Percentiles rank a stretch among this genome's conserved stretches.
These are phyloP conservation scores for Drosophila sordidapex DNA, from an alignment of 2,888 invertebrate genomes.

Conservation along the genomic window DNA sequence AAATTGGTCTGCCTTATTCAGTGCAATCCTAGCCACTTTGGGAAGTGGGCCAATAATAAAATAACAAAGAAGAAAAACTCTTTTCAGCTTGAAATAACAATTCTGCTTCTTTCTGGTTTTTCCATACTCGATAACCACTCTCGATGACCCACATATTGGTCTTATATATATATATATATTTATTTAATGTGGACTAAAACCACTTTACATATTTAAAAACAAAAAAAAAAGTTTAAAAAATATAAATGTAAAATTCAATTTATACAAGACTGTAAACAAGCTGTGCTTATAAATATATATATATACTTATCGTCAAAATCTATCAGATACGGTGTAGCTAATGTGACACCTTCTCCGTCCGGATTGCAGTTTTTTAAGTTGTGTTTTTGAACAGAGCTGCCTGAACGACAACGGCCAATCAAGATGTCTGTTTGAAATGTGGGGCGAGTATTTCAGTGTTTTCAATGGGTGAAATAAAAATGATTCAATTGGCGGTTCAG, in stretches of 20 bases:
- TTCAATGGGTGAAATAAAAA: constrained; percentile 75
- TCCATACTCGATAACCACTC: background rate
- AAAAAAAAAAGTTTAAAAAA: background rate
- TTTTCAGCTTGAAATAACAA: background rate
- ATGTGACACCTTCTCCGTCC: background rate
- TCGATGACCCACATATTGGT: background rate
- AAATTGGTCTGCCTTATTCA: background rate
- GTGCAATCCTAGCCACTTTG: background rate
- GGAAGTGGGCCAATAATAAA: background rate
- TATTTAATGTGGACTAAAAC: background rate
- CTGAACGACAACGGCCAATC: constrained; percentile 61
- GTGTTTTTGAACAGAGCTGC: constrained; percentile 19
- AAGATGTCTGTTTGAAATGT: constrained; percentile 67
- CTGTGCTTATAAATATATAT: background rate
- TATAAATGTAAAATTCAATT: background rate
- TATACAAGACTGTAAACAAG: background rate
- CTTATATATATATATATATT: background rate
- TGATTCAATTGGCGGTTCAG: constrained; percentile 76
- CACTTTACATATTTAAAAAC: background rate
- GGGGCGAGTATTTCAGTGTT: constrained; percentile 69
- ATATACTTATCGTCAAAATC: background rate
- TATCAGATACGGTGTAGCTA: background rate
- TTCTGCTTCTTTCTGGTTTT: background rate
- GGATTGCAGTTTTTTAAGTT: background rate
- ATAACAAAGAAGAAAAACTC: background rate